Evolutionary conservation across 2,113 vertebrate genomes (phyloP), one percentile per base, ranked within the genome.

Genomic region (Hepsetus odoe): DNA sequence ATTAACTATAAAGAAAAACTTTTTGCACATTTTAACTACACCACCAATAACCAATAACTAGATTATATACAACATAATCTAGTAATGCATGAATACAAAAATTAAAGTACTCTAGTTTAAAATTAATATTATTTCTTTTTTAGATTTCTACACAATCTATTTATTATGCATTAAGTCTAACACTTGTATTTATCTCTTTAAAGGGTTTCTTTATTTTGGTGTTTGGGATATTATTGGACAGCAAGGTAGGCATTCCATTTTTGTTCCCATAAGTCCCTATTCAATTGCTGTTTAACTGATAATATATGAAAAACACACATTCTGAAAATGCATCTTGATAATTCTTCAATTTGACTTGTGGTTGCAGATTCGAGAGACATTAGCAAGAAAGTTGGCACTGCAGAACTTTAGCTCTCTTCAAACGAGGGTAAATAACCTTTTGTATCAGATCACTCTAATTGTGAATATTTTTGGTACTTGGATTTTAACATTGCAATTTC

Each of bases 121-220:
- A n/a, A n/a, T n/a, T n/a, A n/a, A n/a, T n/a, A n/a, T n/a, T n/a
- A n/a, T n/a, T n/a, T n/a, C n/a, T n/a, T n/a, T n/a, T n/a, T n/a
- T n/a, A n/a, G n/a, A n/a, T n/a, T n/a, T n/a, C n/a, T n/a, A n/a
- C n/a, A n/a, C n/a, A n/a, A n/a, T n/a, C n/a, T n/a, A n/a, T n/a
- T n/a, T n/a, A n/a, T n/a, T n/a, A n/a, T n/a, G 9, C 35, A 38
- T 38, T 4, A 4, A 38, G 4, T 38, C 4, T 20, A 67, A 40
- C 38, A 13, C 10, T 24, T 24, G 13, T 4, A 12, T 68, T 68
- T 33, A 33, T 62, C 22, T 68, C 65, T 68, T 28, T 10, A 16
- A 16, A 68, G 65, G 65, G 65, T 24, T 68, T 68, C 9, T 44
- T 68, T 16, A 46, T 68, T 44, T 68, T 68, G 35, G 10, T 68